Conservation (phyloP, 2,888 invertebrate genomes). For the Nudaria mundana region DNA sequence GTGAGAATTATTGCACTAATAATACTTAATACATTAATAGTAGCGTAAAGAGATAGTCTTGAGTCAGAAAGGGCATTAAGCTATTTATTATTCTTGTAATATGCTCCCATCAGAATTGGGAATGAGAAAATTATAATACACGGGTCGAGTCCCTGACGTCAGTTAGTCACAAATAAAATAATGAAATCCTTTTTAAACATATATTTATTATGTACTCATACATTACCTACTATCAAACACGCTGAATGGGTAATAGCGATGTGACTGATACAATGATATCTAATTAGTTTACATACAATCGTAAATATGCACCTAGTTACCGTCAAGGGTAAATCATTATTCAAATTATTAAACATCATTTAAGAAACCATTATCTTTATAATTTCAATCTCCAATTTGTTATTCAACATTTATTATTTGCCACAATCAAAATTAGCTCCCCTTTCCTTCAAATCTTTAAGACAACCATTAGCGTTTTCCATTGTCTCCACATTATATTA, state of each 20-base stretch:
- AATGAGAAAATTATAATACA: too few relatives aligned
- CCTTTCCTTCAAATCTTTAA: constrained; percentile 47
- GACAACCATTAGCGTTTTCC: constrained; percentile 60
- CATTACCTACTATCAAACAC: constrained; percentile 69
- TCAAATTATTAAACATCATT: constrained; percentile 64
- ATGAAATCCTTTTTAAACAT: constrained; percentile 44
- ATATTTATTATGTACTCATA: constrained; percentile 67
- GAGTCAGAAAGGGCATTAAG: too few relatives aligned
- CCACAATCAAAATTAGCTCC: constrained; percentile 6
- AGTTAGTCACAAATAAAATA: constrained; percentile 27
- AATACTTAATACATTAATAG: too few relatives aligned
- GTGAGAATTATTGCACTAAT: too few relatives aligned
- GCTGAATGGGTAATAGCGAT: constrained; percentile 67
- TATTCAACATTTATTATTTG: too few relatives aligned
- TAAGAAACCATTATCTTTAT: not conserved
- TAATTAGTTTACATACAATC: constrained; percentile 54
- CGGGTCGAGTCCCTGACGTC: too few relatives aligned
- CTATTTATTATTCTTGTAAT: too few relatives aligned
- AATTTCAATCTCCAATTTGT: not conserved
- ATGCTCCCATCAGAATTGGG: too few relatives aligned
- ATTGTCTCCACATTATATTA: not conserved
- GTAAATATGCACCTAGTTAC: constrained; percentile 63
- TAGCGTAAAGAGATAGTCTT: too few relatives aligned
- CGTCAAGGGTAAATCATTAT: constrained; percentile 57
- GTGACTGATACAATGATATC: constrained; percentile 64